phyloP scores from a whole-genome alignment of 2,113 vertebrate genomes.

The Indicator maculatus region DNA sequence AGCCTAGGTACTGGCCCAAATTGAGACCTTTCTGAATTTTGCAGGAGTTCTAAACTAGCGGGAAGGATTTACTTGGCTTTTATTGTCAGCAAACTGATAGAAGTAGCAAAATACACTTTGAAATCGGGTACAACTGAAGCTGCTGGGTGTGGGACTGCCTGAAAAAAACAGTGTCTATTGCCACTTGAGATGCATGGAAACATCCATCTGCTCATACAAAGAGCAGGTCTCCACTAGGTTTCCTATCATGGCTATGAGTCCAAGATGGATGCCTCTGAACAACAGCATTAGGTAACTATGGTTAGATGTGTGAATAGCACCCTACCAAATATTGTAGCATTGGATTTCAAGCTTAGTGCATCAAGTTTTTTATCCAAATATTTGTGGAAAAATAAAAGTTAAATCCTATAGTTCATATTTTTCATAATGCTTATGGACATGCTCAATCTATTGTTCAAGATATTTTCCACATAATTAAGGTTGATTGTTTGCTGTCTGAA shows the following conservation, averaged over 20 bases:
- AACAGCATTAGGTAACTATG: not conserved
- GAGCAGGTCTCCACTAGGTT: not conserved
- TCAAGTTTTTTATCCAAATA: not conserved
- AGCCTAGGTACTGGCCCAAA: not conserved
- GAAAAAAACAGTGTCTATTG: not conserved
- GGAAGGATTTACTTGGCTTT: not conserved
- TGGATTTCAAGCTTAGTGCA: not conserved
- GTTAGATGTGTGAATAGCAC: not conserved
- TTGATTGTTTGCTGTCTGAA: not conserved
- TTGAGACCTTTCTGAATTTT: not conserved
- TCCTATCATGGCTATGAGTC: fast-evolving
- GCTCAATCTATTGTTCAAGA: not conserved
- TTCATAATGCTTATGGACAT: not conserved
- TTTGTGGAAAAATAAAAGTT: not conserved
- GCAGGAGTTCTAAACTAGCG: not conserved
- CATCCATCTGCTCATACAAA: not conserved
- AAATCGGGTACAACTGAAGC: not conserved
- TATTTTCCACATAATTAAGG: not conserved
- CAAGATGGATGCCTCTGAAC: not conserved
- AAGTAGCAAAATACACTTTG: not conserved
- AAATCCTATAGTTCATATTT: not conserved
- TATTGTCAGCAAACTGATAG: no score
- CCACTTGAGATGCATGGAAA: not conserved
- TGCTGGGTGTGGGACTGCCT: not conserved
- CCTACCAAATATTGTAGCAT: not conserved